These are phyloP conservation scores for Lamproptera curius DNA, from an alignment of 2,888 invertebrate genomes.

Conservation along the genomic window DNA sequence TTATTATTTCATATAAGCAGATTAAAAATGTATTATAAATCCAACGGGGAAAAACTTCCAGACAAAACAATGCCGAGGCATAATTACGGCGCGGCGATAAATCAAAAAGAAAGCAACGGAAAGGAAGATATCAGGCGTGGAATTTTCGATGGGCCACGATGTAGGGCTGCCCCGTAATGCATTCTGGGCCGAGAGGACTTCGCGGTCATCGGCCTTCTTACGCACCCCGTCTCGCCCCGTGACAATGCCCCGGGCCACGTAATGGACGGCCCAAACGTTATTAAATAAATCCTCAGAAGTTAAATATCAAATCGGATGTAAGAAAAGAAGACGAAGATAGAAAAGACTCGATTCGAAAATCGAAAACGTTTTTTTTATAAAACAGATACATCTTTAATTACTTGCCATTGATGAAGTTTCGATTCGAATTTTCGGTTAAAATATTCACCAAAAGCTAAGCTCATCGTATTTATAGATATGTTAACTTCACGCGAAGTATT, in stretches of 20 bases:
- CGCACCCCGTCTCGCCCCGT: conserved; percentile 38
- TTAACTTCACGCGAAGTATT: background rate
- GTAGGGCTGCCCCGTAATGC: conserved; percentile 62
- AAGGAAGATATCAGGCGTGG: conserved; percentile 67
- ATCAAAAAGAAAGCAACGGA: conserved; percentile 65
- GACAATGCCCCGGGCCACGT: conserved; percentile 41
- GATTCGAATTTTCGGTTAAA: too few species aligned
- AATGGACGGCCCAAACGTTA: conserved; percentile 47
- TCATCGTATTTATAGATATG: too few species aligned
- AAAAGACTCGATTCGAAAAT: too few species aligned
- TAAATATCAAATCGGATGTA: too few species aligned
- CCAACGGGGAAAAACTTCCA: conserved; percentile 25
- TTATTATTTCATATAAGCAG: too few species aligned
- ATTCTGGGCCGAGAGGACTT: conserved; percentile 63
- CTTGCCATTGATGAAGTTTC: too few species aligned
- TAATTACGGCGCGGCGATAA: conserved; percentile 54
- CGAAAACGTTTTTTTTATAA: too few species aligned
- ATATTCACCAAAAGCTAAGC: too few species aligned
- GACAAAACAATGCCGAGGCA: conserved; percentile 36
- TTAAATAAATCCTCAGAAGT: too few species aligned
- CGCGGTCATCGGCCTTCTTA: conserved; percentile 62
- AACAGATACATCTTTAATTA: too few species aligned
- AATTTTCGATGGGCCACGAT: conserved; percentile 66
- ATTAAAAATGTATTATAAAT: too few species aligned
- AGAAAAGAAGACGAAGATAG: too few species aligned